Evolutionary conservation across 2,113 vertebrate species (phyloP), one percentile per base, ranked within the genome.

Genomic region (Prinia subflava): DNA sequence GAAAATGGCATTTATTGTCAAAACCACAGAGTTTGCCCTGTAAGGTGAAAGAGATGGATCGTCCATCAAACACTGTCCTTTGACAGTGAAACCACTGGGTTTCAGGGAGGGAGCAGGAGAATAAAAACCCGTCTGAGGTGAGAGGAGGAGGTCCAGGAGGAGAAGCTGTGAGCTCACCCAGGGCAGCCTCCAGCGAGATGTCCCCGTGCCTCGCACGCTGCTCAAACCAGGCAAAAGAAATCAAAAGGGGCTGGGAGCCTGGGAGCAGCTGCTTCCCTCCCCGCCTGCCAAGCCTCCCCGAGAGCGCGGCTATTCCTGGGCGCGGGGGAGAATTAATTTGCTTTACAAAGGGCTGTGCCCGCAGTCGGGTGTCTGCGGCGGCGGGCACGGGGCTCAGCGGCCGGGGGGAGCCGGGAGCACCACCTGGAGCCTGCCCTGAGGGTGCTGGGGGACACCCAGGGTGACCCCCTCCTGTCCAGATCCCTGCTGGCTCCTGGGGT

Each of bases 251-350:
- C 76, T 67, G 64, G 28, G 94, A 86, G 86, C 1, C 55, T 23
- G 15, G 67, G 75, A 96, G 94, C 95, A 96, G 95, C 95, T 94
- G 96, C 95, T 94, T 57, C 31, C 25, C 92, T 59, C 42, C 1
- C 44, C 13, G 81, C 83, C 88, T 93, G 95, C 95, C 96, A 97
- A 94, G 41, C 12, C 82, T 83, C 28, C 56, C 81, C 8, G 0
- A 67, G 73, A 91, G 62, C 65, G 1, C 1, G 11, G 74, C 82
- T 64, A 60, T 41, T 69, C 41, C 94, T 35, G 5, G 0, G 65
- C 0, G 5, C 17, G 19, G 63, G 6, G n/a, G 8, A 82, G 92
- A 86, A 92, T 76, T 86, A 6, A 93, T 94, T 83, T 83, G 94
- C 90, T 83, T 85, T 25, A 86, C 92, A 94, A 93, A 28, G 84